Evolutionary conservation across 2,888 invertebrate genomes (phyloP).

Genomic region (Drosophila yooni): DNA sequence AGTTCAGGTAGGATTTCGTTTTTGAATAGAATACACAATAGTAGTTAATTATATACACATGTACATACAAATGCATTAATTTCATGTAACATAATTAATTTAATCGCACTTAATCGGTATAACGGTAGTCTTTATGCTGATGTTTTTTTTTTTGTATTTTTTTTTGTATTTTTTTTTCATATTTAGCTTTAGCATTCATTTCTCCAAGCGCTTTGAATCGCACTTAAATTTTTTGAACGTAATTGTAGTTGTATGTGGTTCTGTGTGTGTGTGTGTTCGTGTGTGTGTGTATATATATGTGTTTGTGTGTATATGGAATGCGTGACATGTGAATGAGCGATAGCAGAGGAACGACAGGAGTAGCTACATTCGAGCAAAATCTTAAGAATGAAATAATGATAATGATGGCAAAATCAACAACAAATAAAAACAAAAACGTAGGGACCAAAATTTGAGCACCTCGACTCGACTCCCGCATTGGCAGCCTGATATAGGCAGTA

Average conservation of each 20-base stretch:
- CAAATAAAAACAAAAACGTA: constrained; percentile 32
- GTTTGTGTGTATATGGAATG: constrained; percentile 27
- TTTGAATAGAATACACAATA: constrained; percentile 72
- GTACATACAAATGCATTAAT: constrained; percentile 56
- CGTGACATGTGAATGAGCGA: constrained; percentile 52
- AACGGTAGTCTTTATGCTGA: constrained; percentile 47
- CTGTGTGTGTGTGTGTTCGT: constrained; percentile 7
- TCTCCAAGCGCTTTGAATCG: constrained; percentile 62
- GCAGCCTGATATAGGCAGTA: constrained; percentile 30
- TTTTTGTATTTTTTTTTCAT: constrained; percentile 34
- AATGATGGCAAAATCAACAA: constrained; percentile 48
- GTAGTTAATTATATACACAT: constrained; percentile 58
- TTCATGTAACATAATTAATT: constrained; percentile 55
- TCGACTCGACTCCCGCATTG: constrained; percentile 11
- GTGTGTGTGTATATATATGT: constrained; percentile 3
- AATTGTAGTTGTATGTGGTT: constrained; percentile 8
- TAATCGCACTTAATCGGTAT: constrained; percentile 61
- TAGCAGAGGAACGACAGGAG: constrained; percentile 46
- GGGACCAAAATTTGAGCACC: constrained; percentile 26
- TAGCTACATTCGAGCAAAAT: constrained; percentile 36
- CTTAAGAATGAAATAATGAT: constrained; percentile 53
- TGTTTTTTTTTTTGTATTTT: constrained; percentile 31
- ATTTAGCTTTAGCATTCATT: constrained; percentile 80
- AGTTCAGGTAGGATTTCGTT: constrained; percentile 83
- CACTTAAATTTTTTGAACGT: constrained; percentile 48